Base-by-base conservation (phyloP, 2,113 vertebrate species). In the Percina caprodes region DNA sequence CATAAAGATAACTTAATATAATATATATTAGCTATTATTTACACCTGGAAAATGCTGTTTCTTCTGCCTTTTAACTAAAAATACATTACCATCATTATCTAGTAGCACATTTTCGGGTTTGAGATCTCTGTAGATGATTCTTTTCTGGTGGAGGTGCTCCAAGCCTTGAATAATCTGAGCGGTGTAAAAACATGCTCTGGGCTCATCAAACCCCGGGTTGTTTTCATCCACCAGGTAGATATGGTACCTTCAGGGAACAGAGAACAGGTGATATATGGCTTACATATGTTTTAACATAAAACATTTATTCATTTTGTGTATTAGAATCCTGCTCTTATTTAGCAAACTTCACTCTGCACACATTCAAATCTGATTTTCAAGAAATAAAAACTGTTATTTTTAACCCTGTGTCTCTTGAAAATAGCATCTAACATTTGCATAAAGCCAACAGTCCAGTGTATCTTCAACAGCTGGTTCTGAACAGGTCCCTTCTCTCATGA, bases 21-120 rank as follows among this genome's bases (percentile, higher is more conserved):
- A n/a, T n/a, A n/a, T n/a, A n/a, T n/a, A n/a, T 69, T 23, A 49
- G 8, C 16, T 13, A 7, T 1, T 46, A 54, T 15, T 62, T 19
- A 24, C 8, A 73, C 8, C 14, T 2, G 2, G 3, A 11, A 0
- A 13, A 46, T 2, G 0, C n/a, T 1, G 11, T 58, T 30, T 33
- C 2, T 21, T 1, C 11, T 6, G 7, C 21, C 13, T 8, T 18
- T 23, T 39, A 3, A 24, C 6, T 46, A 0, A 23, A 69, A 65
- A 52, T 19, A 4, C 1, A 12, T 79, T 95, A 86, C 97, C 97
- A 0, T 95, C 90, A 83, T 97, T 96, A 52, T 99, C 97, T 48
- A 99, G 93, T 3, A 99, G 96, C 39, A 98, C 96, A 0, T 99
- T 98, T 91, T 99, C 96, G 14, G 98, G 97, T 92, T 98, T 99